Base-by-base conservation (phyloP, 2,888 invertebrate species). In the Theretra japonica region DNA sequence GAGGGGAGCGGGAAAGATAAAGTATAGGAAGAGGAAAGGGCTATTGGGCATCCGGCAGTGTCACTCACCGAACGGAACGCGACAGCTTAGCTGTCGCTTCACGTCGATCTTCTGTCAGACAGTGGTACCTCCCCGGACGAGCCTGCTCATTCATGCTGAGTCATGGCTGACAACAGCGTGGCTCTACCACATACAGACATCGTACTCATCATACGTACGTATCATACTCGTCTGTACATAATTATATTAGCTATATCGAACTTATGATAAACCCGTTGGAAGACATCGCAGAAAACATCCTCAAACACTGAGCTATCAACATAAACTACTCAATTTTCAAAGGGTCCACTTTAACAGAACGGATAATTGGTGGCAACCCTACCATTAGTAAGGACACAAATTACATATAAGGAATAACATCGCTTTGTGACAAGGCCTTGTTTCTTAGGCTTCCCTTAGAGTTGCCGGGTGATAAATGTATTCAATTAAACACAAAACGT, bases 391-490 rank as follows among this genome's bases (percentile, higher is more conserved):
- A 41, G 65, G 65, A 41, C 65, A 65, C 48, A 65, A 65, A 65
- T 65, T 65, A 65, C 48, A 48, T 65, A 65, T 48, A 48, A 65
- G 65, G 48, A 65, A 65, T 65, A 65, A 48, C 65, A 65, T 65
- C 65, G 65, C 41, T 48, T 23, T 65, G 65, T 65, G 65, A 65
- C 41, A 23, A 15, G 41, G 23, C 23, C 41, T 65, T 65, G 48
- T 48, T 65, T 65, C 41, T 65, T 48, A 65, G 41, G 17, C 17
- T 48, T 41, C 62, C 62, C 21, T 28, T 62, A 21, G 41, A 62
- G 33, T 11, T n/a, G 23, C 41, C 23, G 15, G 48, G 23, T 21
- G 21, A 48, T 23, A 23, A 65, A 65, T 65, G 41, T 41, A 65
- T 65, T 65, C 23, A 21, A 65, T 41, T 53, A n/a, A 53, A 53